phyloP scores from a whole-genome alignment of 2,888 invertebrate genomes.

The Harpalus rubripes region DNA sequence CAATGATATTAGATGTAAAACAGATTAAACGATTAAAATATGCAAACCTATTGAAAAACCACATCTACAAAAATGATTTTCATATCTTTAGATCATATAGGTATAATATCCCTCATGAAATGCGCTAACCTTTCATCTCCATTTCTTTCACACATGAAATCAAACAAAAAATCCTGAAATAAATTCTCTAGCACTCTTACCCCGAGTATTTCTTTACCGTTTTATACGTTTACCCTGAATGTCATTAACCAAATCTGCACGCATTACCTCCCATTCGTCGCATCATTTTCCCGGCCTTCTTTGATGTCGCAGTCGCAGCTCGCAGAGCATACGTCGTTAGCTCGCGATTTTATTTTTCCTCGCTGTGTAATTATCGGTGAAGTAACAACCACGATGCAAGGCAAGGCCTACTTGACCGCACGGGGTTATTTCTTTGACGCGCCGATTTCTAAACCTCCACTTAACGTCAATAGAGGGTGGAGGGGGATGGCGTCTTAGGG shows the following conservation, averaged over 20 bases:
- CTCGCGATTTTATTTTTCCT: slow-evolving; percentile 49
- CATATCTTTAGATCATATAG: not conserved
- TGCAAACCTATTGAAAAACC: no score
- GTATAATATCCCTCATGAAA: not conserved
- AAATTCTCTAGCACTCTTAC: slow-evolving; percentile 2
- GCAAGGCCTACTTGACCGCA: slow-evolving; percentile 35
- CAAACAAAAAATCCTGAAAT: slow-evolving; percentile 25
- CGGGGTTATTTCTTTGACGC: slow-evolving; percentile 34
- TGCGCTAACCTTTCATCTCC: not conserved
- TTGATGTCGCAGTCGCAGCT: slow-evolving; percentile 46
- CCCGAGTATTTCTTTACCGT: slow-evolving; percentile 19
- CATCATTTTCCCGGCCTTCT: slow-evolving; percentile 48
- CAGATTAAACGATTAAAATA: no score
- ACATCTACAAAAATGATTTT: not conserved
- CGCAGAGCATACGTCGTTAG: slow-evolving; percentile 52
- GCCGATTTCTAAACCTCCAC: slow-evolving; percentile 48
- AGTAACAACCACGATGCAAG: slow-evolving; percentile 28
- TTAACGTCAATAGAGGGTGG: slow-evolving; percentile 29
- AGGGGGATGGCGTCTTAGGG: not conserved
- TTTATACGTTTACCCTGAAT: slow-evolving; percentile 40
- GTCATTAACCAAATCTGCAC: slow-evolving; percentile 59
- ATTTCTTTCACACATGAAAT: slow-evolving; percentile 6
- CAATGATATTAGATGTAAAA: no score
- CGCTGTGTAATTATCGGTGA: slow-evolving; percentile 39
- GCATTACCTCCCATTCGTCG: slow-evolving; percentile 35